Percentiles rank a stretch among this genome's conserved stretches.
These are phyloP conservation scores for Ptilodon capucinus DNA, from an alignment of 2,888 invertebrate species.

Conservation along the genomic window DNA sequence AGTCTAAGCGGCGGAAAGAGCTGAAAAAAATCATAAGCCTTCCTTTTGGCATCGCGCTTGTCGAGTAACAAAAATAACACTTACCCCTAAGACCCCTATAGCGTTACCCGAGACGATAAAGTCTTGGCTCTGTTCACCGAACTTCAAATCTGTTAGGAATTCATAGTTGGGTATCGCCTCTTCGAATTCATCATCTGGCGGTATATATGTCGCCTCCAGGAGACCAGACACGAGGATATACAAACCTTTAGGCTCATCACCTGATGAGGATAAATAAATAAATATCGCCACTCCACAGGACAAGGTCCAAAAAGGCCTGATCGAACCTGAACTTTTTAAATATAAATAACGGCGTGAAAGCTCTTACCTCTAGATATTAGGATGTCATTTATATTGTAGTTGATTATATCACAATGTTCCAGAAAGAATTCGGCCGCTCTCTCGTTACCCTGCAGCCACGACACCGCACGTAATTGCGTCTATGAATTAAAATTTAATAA, in stretches of 20 bases:
- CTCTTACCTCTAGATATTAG: conserved; percentile 64
- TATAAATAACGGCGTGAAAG: too few species aligned
- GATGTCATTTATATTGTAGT: conserved; percentile 67
- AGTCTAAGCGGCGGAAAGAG: too few species aligned
- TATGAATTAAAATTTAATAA: conserved; percentile 31
- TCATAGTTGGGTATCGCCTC: conserved; percentile 82
- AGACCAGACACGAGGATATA: conserved; percentile 69
- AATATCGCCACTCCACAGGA: too few species aligned
- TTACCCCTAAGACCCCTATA: conserved; percentile 82
- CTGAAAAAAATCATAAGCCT: too few species aligned
- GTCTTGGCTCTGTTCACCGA: conserved; percentile 72
- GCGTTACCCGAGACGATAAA: conserved; percentile 84
- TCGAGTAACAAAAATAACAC: conserved; percentile 9
- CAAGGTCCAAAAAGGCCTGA: too few species aligned
- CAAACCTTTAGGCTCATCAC: conserved; percentile 70
- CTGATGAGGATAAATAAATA: conserved; percentile 24
- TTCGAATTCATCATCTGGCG: conserved; percentile 63
- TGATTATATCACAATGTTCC: conserved; percentile 67
- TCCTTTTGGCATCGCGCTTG: too few species aligned
- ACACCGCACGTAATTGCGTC: conserved; percentile 70
- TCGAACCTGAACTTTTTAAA: too few species aligned
- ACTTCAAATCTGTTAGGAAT: conserved; percentile 73
- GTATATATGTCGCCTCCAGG: conserved; percentile 64
- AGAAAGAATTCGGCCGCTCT: conserved; percentile 69
- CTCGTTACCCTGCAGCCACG: conserved; percentile 73